Percentiles rank a stretch among this genome's conserved stretches.
These are phyloP conservation scores for Papilio polytes DNA, from an alignment of 1,140 invertebrate species.

Conservation along the genomic window DNA sequence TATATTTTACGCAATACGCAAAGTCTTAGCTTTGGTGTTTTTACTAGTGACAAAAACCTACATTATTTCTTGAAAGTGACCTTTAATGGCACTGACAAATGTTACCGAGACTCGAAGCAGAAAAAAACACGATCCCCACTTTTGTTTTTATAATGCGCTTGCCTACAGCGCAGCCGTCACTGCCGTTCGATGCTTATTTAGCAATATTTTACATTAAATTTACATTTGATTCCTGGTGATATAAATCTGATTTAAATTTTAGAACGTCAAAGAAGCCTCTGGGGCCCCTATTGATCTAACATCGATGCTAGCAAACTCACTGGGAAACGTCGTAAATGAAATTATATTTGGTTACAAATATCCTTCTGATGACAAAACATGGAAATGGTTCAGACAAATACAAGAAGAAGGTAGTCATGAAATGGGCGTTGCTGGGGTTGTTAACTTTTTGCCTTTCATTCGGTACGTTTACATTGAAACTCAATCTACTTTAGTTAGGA, in stretches of 20 bases:
- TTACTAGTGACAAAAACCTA: conserved; percentile 48
- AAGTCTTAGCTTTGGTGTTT: conserved; percentile 21
- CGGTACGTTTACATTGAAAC: conserved; percentile 82
- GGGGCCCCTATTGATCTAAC: conserved; percentile 59
- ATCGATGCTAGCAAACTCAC: conserved; percentile 85
- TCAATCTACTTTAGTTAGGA: not conserved
- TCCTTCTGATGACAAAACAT: conserved; percentile 87
- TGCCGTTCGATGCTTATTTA: conserved; percentile 41
- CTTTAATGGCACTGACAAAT: conserved; percentile 66
- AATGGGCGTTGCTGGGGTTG: conserved; percentile 90
- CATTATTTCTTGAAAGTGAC: conserved; percentile 66
- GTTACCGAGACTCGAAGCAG: conserved; percentile 48
- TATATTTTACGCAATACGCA: conserved; percentile 6
- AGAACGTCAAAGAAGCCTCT: conserved; percentile 64
- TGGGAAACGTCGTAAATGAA: conserved; percentile 91
- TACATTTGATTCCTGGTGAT: conserved; percentile 38
- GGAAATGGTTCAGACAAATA: conserved; percentile 89
- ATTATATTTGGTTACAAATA: conserved; percentile 91
- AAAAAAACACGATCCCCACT: conserved; percentile 56
- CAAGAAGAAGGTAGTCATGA: conserved; percentile 92
- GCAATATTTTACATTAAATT: conserved; percentile 43
- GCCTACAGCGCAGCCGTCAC: conserved; percentile 40
- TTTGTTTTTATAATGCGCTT: conserved; percentile 50
- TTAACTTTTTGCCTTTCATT: conserved; percentile 93
- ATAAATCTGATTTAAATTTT: conserved; percentile 52